Base-by-base conservation (phyloP, 2,113 vertebrate species). In the Neotragus pygmaeus region DNA sequence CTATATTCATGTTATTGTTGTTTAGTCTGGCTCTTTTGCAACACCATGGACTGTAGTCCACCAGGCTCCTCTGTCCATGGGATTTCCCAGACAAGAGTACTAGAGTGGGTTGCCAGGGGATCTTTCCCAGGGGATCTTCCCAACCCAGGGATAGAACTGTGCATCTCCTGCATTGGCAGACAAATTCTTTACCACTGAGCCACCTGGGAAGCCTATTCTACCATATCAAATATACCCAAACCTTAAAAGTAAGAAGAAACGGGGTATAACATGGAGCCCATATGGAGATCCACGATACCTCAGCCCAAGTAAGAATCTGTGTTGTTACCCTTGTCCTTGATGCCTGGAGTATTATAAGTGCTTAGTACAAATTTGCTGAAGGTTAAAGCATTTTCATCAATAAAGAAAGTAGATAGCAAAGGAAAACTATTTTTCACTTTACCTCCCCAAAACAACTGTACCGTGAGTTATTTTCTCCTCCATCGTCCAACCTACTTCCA, bases 391-490 rank as follows among this genome's bases (percentile, higher is more conserved):
- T 95, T 92, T 93, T 58, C 21, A 89, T 66, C 58, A 77, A 55
- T 75, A 82, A 87, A 86, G 47, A 92, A 81, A 77, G 21, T 21
- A 3, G 43, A 57, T 4, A 82, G n/a, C 47, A 43, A 82, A 57
- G 55, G 73, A 53, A 70, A 49, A 19, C 60, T 43, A 55, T 58
- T 84, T 93, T 82, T 33, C 66, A 77, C 89, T 92, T 90, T 66
- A 62, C 47, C 62, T 91, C 83, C 58, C 80, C 73, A 23, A n/a
- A 60, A 30, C 25, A 55, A 51, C 70, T 81, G 75, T 17, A 43
- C 81, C n/a, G 21, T 88, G 80, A n/a, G 39, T 33, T 53, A 39
- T 85, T 84, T 84, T 73, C 90, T 93, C 70, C 89, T 70, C 57
- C 33, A n/a, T 27, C 45, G 7, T 8, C n/a, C 47, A 75, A 28